Evolutionary conservation across 2,113 vertebrate genomes (phyloP), one percentile per base, ranked within the genome.

Genomic region (Lepisosteus oculatus): DNA sequence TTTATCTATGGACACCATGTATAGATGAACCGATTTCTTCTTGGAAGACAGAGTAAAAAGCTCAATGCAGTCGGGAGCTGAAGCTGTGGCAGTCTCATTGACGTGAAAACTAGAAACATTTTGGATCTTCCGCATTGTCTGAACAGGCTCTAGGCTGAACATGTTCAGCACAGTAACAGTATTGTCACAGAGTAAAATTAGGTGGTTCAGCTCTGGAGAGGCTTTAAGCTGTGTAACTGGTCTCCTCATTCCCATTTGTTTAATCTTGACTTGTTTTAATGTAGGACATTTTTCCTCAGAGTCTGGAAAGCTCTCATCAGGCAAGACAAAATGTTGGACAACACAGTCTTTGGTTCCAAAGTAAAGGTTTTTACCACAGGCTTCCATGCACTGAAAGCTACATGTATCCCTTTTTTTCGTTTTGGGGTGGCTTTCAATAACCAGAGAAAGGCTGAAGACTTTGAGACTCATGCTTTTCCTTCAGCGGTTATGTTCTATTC

Each of bases 61-160:
- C 74, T 80, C 17, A n/a, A 85, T 77, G 7, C 13, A 42, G 13
- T 41, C 66, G 1, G 8, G 54, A 29, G 29, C 72, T 64, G 70
- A 5, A 11, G 8, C 13, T 3, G 57, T 67, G 3, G 4, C 51
- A 0, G 84, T 75, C 71, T 74, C 3, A 42, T 77, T 68, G n/a
- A 86, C 67, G 45, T 76, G 64, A 3, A 90, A 85, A 68, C 83
- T 66, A 54, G 84, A 80, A n/a, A 88, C 76, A 0, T 87, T 79
- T 69, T 81, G 85, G 79, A 90, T 86, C 79, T 80, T 89, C 69
- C 84, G 85, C 73, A 90, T 72, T 7, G 55, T 44, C 0, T 77
- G 67, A 47, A 88, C 12, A 1, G 80, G 81, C 56, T 91, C 87
- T 43, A 89, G 71, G 71, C 85, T 90, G 82, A 90, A 89, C 86